Conservation (phyloP, 1,140 invertebrate genomes). For the Triops cancriformis region DNA sequence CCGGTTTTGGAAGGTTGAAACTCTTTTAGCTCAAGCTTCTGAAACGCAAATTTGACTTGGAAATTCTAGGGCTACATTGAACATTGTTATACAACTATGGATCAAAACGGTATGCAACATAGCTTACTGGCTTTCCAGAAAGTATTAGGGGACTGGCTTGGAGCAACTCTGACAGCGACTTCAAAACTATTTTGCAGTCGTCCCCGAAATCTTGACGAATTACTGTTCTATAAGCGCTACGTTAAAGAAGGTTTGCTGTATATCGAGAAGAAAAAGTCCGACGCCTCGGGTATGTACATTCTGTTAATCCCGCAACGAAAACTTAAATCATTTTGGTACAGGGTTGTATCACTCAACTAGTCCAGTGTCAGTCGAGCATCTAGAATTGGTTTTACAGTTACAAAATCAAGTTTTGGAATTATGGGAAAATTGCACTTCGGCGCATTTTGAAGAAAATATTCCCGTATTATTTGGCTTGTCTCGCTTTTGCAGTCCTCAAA, state of each 20-base stretch:
- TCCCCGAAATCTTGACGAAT: not conserved
- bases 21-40: not conserved
- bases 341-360: not conserved
- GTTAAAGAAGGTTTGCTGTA: not conserved
- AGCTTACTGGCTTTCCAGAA: constrained; percentile 1
- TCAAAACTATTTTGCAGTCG: not conserved
- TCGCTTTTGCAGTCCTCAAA: not conserved
- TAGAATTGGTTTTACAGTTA: not conserved
- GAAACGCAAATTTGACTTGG: not conserved
- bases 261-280: not conserved
- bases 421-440: not conserved
- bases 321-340: not conserved
- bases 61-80: not conserved
- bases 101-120: not conserved
- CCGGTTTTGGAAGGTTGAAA: constrained; percentile 51
- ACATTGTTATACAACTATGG: not conserved
- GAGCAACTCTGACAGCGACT: not conserved
- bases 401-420: not conserved
- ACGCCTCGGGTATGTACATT: not conserved
- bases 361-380: not conserved
- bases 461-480: not conserved
- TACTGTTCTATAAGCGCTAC: not conserved
- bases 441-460: not conserved
- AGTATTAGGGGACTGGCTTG: not conserved
- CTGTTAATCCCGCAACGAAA: not conserved